A percentile compares a stretch with the other conserved stretches of the same genome.
Evolutionary conservation across 2,113 vertebrate genomes (phyloP).

Genomic region (Leptobrachium leishanense): DNA sequence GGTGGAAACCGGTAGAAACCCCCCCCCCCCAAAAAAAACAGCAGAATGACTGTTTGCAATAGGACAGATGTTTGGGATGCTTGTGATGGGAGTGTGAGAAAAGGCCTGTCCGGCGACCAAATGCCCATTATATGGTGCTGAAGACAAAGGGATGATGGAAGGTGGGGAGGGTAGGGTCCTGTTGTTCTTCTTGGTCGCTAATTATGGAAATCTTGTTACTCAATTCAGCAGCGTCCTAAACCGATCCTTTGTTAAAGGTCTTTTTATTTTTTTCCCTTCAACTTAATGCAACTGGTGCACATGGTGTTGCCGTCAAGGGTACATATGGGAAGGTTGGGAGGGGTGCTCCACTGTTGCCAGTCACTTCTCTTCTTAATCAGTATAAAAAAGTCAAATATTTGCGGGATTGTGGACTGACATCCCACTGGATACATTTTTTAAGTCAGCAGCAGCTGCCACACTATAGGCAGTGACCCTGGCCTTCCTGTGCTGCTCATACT

Average conservation of each 20-base stretch:
- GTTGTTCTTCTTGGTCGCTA: conserved; percentile 83
- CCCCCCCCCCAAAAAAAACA: no score
- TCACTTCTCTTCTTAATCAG: neutral
- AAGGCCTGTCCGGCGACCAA: conserved; percentile 75
- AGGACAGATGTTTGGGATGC: conserved; percentile 75
- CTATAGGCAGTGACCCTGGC: neutral
- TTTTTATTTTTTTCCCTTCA: conserved; percentile 50
- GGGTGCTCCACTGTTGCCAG: conserved; percentile 2
- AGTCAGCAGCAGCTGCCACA: conserved; percentile 9
- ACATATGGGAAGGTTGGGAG: conserved; percentile 14
- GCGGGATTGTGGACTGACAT: neutral
- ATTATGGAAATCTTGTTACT: conserved; percentile 99
- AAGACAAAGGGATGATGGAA: conserved; percentile 82
- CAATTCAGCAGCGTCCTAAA: conserved; percentile 78
- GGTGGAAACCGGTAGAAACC: conserved; percentile 46
- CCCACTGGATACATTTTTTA: neutral
- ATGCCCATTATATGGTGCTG: conserved; percentile 78
- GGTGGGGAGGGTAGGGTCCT: conserved; percentile 75
- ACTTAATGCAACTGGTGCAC: conserved; percentile 52
- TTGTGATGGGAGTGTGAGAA: conserved; percentile 78
- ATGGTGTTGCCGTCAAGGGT: conserved; percentile 30
- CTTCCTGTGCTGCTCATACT: neutral
- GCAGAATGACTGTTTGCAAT: conserved; percentile 53
- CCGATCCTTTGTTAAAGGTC: conserved; percentile 67
- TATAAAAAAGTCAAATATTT: conserved; percentile 36